Conservation (phyloP, 2,888 invertebrate genomes). For the Brachyptera risi region DNA sequence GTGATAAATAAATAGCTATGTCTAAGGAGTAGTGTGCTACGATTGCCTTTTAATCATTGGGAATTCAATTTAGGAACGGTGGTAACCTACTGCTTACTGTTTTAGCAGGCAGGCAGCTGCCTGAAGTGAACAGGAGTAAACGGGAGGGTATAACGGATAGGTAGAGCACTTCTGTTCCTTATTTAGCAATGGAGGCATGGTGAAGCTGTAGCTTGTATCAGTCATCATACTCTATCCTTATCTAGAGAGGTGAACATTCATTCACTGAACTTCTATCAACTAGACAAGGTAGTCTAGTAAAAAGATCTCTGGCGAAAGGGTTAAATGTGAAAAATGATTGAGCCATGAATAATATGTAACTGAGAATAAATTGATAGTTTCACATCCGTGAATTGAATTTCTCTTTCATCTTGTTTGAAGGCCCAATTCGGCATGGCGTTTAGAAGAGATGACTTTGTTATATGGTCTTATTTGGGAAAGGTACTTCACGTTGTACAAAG, state of each 20-base stretch:
- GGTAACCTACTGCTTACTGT: background rate
- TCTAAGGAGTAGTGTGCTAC: constrained; percentile 22
- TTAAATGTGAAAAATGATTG: background rate
- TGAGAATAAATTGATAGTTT: no score
- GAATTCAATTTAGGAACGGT: constrained; percentile 28
- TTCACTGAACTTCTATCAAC: constrained; percentile 5
- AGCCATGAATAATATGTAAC: no score
- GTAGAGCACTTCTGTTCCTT: constrained; percentile 18
- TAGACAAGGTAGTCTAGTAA: background rate
- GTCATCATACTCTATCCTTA: constrained; percentile 17
- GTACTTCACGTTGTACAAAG: no score
- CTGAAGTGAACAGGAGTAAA: no score
- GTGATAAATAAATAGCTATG: constrained; percentile 28
- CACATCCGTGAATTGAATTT: no score
- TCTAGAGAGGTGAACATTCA: constrained; percentile 5
- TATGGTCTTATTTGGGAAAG: no score
- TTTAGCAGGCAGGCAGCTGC: no score
- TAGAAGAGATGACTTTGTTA: no score
- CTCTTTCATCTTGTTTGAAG: no score
- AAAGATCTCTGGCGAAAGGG: constrained; percentile 3
- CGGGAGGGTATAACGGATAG: background rate
- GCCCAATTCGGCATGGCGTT: no score
- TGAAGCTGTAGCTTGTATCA: no score
- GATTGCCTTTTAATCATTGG: constrained; percentile 30
- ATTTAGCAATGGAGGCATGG: no score